These are phyloP conservation scores for Lineus longissimus DNA, from an alignment of 1,140 invertebrate genomes.

Conservation along the genomic window DNA sequence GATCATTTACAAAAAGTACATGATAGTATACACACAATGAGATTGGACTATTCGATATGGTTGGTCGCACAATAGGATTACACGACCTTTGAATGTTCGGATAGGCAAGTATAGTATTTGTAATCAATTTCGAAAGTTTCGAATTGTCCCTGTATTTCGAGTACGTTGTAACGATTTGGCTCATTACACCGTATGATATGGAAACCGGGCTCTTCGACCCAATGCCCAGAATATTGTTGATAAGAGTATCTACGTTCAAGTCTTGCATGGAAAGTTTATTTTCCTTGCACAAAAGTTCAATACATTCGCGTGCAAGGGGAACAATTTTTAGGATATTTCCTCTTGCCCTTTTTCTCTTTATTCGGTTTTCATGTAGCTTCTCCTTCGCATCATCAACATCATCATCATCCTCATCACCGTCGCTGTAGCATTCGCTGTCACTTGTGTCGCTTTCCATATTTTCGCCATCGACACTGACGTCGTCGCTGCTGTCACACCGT, in stretches of 20 bases:
- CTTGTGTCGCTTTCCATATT: too few relatives aligned
- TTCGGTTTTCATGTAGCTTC: not conserved
- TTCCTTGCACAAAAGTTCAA: not conserved
- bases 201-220: not conserved
- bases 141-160: conserved; percentile 1
- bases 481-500: too few relatives aligned
- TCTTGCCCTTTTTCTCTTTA: not conserved
- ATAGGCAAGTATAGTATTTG: not conserved
- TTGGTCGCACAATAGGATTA: conserved; percentile 4
- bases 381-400: not conserved
- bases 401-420: not conserved
- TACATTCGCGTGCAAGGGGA: not conserved
- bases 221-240: not conserved
- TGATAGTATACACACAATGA: not conserved
- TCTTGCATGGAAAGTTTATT: not conserved
- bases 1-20: conserved; percentile 7
- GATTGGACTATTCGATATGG: not conserved
- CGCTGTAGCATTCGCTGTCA: not conserved
- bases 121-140: not conserved
- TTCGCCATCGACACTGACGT: too few relatives aligned
- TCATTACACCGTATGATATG: conserved; percentile 1
- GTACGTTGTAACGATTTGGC: not conserved
- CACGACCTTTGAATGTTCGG: not conserved
- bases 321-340: not conserved
- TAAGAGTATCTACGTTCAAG: not conserved